Base-by-base conservation (phyloP, 2,888 invertebrate genomes). In the Resseliella maxima region DNA sequence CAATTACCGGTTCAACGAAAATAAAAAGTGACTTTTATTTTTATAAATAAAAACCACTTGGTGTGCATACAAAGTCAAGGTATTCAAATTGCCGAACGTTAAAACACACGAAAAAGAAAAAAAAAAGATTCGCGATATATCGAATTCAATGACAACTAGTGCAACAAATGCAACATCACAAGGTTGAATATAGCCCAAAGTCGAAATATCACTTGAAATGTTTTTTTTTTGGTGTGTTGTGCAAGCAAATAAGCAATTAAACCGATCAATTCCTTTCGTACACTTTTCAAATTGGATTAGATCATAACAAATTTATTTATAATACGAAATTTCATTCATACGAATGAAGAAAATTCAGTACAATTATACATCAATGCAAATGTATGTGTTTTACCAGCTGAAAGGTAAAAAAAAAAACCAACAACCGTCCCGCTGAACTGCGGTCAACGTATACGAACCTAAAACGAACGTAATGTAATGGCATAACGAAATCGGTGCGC, bases 1-100 rank as follows among this genome's bases (percentile, higher is more conserved):
- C 59, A 72, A 72, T 72, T 72, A 72, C 72, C 72, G 72, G 72
- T 72, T 72, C 6, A 72, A 72, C 31, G 15, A 72, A 72, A 72
- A 31, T 27, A 72, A 59, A 72, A 72, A 72, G 72, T 72, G 31
- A 35, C 72, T 72, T 72, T 59, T 59, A n/a, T 59, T 15, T 50
- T 41, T 41, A 41, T 41, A 8, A n/a, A 41, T 41, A 12, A 50
- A 59, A 59, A 59, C 59, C 59, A 59, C 59, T 59, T 15, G 5
- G 15, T 35, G 18, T 18, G 72, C 72, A 72, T 72, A 72, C 72
- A 72, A 72, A 72, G 72, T 72, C 72, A 72, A 72, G 72, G 72
- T 72, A 72, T 72, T 72, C 72, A 72, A 72, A 72, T 72, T 27
- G 72, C 72, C 72, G 31, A 59, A 59, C 59, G n/a, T n/a, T n/a